Evolutionary conservation across 2,113 vertebrate species (phyloP), one percentile per base, ranked within the genome.

Genomic region (Pedetes capensis): DNA sequence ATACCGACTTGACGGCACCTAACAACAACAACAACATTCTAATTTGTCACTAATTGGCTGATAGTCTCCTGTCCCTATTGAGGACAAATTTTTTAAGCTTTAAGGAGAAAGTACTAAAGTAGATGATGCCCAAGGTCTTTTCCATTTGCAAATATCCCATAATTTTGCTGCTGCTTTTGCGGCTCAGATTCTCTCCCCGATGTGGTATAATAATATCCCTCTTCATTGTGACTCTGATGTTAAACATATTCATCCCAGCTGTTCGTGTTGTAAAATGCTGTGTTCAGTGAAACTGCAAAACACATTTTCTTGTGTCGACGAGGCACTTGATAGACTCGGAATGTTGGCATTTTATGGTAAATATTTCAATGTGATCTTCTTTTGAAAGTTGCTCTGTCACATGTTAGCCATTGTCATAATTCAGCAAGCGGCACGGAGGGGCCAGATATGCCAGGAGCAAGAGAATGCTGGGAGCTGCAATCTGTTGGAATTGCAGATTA

Each of bases 361-460:
- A 83, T 92, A 89, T 92, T 97, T 75, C 94, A 93, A 87, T 72
- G 71, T 6, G 32, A 75, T 80, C 11, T 80, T 78, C n/a, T 39
- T 8, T 39, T 42, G 29, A 63, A 96, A 95, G 64, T 79, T 74
- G 27, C 39, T 79, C 91, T 68, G 23, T 80, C 23, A 12, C 5
- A 18, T 75, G 55, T 49, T 91, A 87, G 39, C 55, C 53, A 75
- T 96, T 91, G 86, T 39, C 68, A 55, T 76, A 87, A 88, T 55
- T 74, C 74, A 75, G 71, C 75, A 49, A 85, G 63, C 49, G 37
- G 49, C 51, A 29, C 8, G 61, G 49, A 86, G 53, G 61, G 69
- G 13, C 11, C 37, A 4, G 32, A 1, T 72, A 23, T 34, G 61
- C 49, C 32, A 3, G 42, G 16, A 49, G 63, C 4, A 17, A 90